These are phyloP conservation scores for Timandra comae DNA, from an alignment of 2,888 invertebrate genomes.

Conservation along the genomic window DNA sequence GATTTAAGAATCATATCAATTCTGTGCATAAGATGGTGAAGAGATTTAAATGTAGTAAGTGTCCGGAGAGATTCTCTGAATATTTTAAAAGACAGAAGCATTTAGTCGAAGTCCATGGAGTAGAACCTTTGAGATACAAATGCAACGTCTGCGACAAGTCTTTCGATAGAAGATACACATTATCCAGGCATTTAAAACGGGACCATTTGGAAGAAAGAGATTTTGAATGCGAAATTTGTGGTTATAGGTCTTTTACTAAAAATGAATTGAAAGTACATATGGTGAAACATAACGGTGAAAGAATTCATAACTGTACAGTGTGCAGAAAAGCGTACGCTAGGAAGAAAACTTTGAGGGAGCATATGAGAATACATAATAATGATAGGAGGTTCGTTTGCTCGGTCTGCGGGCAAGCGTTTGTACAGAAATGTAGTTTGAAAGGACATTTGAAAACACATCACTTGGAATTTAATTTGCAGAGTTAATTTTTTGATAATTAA, in stretches of 20 bases:
- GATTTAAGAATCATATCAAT: constrained; percentile 28
- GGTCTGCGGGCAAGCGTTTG: constrained; percentile 62
- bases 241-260: constrained; percentile 38
- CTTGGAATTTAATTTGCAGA: constrained; percentile 16
- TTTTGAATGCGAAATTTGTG: constrained; percentile 30
- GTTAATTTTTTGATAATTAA: too few relatives aligned
- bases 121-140: constrained; percentile 17
- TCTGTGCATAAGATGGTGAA: constrained; percentile 31
- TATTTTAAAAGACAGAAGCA: constrained; percentile 37
- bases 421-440: constrained; percentile 63
- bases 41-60: constrained; percentile 34
- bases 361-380: constrained; percentile 45
- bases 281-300: constrained; percentile 32
- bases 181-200: constrained; percentile 20
- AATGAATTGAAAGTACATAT: constrained; percentile 25
- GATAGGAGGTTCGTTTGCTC: constrained; percentile 54
- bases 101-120: constrained; percentile 29
- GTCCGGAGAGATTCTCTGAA: constrained; percentile 33
- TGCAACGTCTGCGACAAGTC: constrained; percentile 21
- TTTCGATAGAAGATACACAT: constrained; percentile 18
- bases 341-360: constrained; percentile 41
- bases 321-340: constrained; percentile 53
- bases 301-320: constrained; percentile 45
- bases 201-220: constrained; percentile 22
- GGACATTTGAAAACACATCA: constrained; percentile 64